Base-by-base conservation (phyloP, 64 coral and sea anemone genomes). In the Pocillopora damicornis region DNA sequence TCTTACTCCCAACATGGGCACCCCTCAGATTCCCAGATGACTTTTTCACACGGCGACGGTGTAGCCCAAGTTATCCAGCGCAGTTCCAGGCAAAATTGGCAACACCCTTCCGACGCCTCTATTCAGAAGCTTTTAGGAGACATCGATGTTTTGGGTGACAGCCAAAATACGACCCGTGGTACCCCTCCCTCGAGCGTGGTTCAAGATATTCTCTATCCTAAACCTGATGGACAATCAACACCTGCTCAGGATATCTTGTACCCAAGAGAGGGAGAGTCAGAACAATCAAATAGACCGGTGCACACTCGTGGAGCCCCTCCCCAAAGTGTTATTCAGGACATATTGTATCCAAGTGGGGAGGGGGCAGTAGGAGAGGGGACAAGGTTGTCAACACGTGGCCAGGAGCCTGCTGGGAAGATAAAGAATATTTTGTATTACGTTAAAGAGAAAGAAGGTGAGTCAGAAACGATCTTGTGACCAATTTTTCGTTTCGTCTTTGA, bases 361-460 rank as follows among this genome's bases (percentile, higher is more conserved):
- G 42, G 17, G 0, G 22, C 22, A 23, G 75, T 77, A 79, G 66
- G 10, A 73, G 62, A 78, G 56, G 38, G 16, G 37, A 37, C 23
- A 26, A 72, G 17, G 20, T 22, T 59, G 1, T 92, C 94, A 63
- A 91, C 89, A 35, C 91, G 94, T 26, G 94, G 94, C 0, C 91
- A 93, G 63, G 94, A 97, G 76, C 94, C 94, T 37, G 91, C 63
- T 15, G 91, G 88, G 60, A 97, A 75, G 74, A 93, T 97, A 13
- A 97, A 78, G 45, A 92, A 93, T 51, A 79, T 97, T 56, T 81
- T 97, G 88, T 97, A 97, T 87, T 92, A 91, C 11, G 77, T 58
- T 18, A 86, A 82, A 56, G 66, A 93, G 22, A 26, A 78, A 30
- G 75, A 93, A 93, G 94, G 94, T 96, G 60, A 88, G 64, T 1